Evolutionary conservation across 2,113 vertebrate species (phyloP), one percentile per base, ranked within the genome.

Genomic region (Pipra filicauda): DNA sequence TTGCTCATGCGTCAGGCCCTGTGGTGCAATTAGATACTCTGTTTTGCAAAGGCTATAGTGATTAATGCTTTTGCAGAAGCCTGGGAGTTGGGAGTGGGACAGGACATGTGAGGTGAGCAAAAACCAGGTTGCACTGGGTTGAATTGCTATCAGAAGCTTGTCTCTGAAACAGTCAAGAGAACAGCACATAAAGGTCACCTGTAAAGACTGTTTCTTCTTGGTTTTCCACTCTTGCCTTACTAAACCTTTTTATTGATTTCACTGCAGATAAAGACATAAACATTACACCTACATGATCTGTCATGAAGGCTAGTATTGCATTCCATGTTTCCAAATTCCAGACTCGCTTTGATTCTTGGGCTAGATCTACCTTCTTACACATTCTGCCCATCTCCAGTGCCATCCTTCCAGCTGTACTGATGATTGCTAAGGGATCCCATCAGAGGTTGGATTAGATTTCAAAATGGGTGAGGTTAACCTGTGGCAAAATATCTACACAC

Each of bases 211-310:
- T 95, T 91, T 91, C 71, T 78, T 92, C 85, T 88, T 67, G 75
- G 62, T 93, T 96, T 86, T 80, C 83, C 35, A 64, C 80, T 94
- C 51, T 61, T 85, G 49, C 15, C 52, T 90, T 91, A 76, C 65
- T 81, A 80, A 96, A 73, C 8, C 14, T 88, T 95, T 83, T 81
- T 27, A 75, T 58, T 94, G 73, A 94, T 94, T 94, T 92, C 69
- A 51, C 31, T 79, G 48, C n/a, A 93, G 94, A 90, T 89, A 76
- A 85, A 46, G 46, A 79, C 41, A 70, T 37, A 70, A 64, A 61
- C 4, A 11, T 3, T 44, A 74, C 82, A 85, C 54, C 62, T 54
- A 69, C 79, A 44, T n/a, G 48, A n/a, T 79, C 51, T 76, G 57
- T 76, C 66, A 44, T 48, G 27, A 49, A 82, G 48, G 23, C 11